phyloP scores from a whole-genome alignment of 2,113 vertebrate species.

The Melanerpes formicivorus region DNA sequence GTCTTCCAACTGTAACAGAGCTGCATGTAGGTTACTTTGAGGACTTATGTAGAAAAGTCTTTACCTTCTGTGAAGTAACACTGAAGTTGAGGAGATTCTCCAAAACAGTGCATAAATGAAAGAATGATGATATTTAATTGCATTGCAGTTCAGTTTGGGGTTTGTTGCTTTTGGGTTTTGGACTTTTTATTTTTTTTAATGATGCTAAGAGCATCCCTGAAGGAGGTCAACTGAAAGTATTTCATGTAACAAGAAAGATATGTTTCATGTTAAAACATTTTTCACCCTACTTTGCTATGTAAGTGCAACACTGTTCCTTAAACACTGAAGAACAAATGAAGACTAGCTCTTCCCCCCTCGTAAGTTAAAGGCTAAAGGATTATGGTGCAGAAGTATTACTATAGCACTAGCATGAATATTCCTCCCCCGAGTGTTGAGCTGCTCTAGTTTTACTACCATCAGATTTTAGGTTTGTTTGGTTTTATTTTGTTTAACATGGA shows the following conservation, averaged over 20 bases:
- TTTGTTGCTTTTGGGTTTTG: not conserved
- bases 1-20: not conserved
- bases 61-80: not conserved
- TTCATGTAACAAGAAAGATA: slow-evolving; percentile 3
- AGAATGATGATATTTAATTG: not conserved
- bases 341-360: not conserved
- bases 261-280: not conserved
- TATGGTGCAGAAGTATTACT: not conserved
- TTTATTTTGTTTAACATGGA: not conserved
- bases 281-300: too few relatives aligned
- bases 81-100: not conserved
- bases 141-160: not conserved
- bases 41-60: not conserved
- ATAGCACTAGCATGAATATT: not conserved
- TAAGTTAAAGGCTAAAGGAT: not conserved
- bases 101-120: not conserved
- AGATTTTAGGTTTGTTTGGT: not conserved
- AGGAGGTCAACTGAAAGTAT: not conserved
- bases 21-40: not conserved
- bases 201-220: not conserved
- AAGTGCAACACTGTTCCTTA: not conserved
- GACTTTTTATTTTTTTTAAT: not conserved
- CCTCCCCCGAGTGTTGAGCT: not conserved
- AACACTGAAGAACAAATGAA: not conserved
- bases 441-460: slow-evolving; percentile 1